Evolutionary conservation across 2,888 invertebrate genomes (phyloP).

Genomic region (Neoaliturus tenellus): DNA sequence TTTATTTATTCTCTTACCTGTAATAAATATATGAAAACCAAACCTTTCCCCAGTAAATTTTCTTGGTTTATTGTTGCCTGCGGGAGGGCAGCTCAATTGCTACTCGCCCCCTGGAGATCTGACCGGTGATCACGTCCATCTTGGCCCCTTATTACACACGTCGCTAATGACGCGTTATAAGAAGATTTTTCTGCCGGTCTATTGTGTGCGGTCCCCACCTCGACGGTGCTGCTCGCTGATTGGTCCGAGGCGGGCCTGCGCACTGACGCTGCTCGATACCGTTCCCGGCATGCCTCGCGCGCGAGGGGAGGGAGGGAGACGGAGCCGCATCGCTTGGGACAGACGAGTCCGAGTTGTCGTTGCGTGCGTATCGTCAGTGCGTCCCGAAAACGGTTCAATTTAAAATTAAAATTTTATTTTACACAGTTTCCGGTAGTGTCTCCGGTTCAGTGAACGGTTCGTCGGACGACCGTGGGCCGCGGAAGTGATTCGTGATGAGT

Average conservation of each 20-base stretch:
- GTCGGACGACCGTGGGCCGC: background rate
- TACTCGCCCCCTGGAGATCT: too few species aligned
- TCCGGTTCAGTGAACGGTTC: background rate
- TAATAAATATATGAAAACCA: too few species aligned
- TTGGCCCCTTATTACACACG: conserved; percentile 23
- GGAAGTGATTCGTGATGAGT: background rate
- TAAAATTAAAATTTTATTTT: background rate
- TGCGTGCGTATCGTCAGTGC: background rate
- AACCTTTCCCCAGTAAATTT: too few species aligned
- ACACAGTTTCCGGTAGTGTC: background rate
- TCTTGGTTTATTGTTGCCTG: too few species aligned
- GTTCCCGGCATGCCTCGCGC: conserved; percentile 41
- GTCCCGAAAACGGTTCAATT: background rate
- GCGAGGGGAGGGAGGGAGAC: background rate
- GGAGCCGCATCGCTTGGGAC: conserved; percentile 19
- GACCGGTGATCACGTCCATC: conserved; percentile 14
- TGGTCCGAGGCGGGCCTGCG: conserved; percentile 31
- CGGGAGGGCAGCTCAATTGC: too few species aligned
- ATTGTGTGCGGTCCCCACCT: conserved; percentile 39
- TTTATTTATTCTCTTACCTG: too few species aligned
- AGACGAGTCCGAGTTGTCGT: conserved; percentile 6
- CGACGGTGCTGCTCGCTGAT: background rate
- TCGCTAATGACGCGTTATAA: conserved; percentile 50
- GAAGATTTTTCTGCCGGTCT: conserved; percentile 36
- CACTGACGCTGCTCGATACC: conserved; percentile 7